A percentile compares a stretch with the other conserved stretches of the same genome.
Evolutionary conservation across 2,113 vertebrate species (phyloP).

Genomic region (Lycocorax pyrrhopterus): DNA sequence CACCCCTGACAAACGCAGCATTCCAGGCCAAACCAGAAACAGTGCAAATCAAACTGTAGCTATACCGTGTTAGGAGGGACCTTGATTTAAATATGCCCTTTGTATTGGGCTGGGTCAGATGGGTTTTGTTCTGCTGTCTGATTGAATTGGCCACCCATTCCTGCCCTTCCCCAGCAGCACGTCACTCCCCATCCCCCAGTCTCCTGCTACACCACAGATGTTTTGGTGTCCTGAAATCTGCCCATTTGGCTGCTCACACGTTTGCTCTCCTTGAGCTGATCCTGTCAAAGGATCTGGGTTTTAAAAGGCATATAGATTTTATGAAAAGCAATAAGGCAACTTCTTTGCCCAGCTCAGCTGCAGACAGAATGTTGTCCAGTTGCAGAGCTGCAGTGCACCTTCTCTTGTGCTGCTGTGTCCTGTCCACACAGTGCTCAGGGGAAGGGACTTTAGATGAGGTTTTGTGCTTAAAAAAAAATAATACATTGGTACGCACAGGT

Average conservation of each 20-base stretch:
- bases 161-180: not conserved
- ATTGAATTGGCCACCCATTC: not conserved
- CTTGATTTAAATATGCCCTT: not conserved
- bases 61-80: not conserved
- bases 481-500: accelerated
- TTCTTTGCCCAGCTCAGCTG: not conserved
- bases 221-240: not conserved
- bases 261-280: not conserved
- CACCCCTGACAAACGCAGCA: not conserved
- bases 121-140: not conserved
- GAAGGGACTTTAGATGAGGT: not conserved
- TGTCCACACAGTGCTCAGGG: not conserved
- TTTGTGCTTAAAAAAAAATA: not conserved
- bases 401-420: not conserved
- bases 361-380: not conserved
- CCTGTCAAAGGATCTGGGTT: not conserved
- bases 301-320: not conserved
- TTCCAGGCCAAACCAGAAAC: not conserved
- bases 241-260: accelerated
- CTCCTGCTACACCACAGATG: not conserved
- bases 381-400: not conserved
- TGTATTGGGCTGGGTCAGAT: not conserved
- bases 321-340: not conserved
- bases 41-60: not conserved
- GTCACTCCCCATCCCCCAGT: not conserved